phyloP scores from a whole-genome alignment of 2,888 invertebrate species.

The Sinodicranocentrus sp. region DNA sequence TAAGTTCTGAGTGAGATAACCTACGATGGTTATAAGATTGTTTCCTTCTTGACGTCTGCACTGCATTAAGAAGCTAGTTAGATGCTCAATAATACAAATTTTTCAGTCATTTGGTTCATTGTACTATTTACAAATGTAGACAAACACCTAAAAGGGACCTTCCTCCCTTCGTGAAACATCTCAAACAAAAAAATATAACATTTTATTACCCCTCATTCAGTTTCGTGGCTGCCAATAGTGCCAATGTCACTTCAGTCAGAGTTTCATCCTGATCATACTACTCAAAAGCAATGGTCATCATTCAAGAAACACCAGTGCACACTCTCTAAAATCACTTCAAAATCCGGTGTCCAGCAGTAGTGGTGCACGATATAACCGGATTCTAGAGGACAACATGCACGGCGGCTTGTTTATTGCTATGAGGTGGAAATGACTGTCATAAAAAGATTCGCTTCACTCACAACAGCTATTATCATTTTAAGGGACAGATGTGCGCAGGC shows the following conservation, averaged over 20 bases:
- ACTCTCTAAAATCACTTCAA: neutral
- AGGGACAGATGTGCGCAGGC: constrained; percentile 10
- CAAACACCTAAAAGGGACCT: neutral
- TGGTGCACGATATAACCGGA: neutral
- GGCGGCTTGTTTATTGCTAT: constrained; percentile 53
- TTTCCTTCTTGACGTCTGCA: too few species aligned
- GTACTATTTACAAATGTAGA: neutral
- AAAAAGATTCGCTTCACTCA: constrained; percentile 54
- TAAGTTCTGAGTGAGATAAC: too few species aligned
- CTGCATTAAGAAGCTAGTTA: too few species aligned
- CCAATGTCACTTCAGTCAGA: constrained; percentile 2
- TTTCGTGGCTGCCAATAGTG: constrained; percentile 40
- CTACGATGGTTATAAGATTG: too few species aligned
- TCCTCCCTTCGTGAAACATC: neutral
- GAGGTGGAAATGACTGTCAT: constrained; percentile 64
- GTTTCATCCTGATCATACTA: neutral
- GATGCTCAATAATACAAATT: neutral
- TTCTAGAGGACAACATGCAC: neutral
- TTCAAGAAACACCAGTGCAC: neutral
- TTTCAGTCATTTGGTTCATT: constrained; percentile 27
- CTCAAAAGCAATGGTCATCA: neutral
- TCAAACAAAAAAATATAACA: constrained; percentile 27
- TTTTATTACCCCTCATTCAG: constrained; percentile 55
- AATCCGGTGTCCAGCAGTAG: constrained; percentile 3
- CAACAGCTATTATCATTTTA: constrained; percentile 29